Conservation (phyloP, 2,113 vertebrate genomes). For the Lucifuga dentata region DNA sequence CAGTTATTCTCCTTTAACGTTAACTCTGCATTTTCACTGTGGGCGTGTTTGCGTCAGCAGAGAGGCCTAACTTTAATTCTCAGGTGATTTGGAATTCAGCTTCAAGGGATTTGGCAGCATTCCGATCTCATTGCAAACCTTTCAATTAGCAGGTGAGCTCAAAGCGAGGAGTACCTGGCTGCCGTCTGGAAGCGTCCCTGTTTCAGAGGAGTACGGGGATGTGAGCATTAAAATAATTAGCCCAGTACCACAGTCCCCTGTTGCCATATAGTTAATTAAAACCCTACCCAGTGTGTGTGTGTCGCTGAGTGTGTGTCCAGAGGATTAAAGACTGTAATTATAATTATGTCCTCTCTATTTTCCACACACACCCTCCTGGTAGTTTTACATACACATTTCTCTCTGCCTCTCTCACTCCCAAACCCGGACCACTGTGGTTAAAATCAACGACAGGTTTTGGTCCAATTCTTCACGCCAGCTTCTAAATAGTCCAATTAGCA, state of each 20-base stretch:
- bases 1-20: conserved; percentile 47
- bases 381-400: conserved; percentile 23
- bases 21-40: conserved; percentile 57
- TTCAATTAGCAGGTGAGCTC: conserved; percentile 63
- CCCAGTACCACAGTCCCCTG: conserved; percentile 71
- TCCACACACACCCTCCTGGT: conserved; percentile 38
- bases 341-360: conserved; percentile 54
- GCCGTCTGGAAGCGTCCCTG: conserved; percentile 22
- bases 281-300: conserved; percentile 56
- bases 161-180: conserved; percentile 43
- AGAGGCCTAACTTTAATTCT: conserved; percentile 51
- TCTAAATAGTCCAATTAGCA: conserved; percentile 17
- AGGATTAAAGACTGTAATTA: conserved; percentile 81
- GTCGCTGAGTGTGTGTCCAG: conserved; percentile 62
- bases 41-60: conserved; percentile 47
- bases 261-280: conserved; percentile 80
- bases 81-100: conserved; percentile 47
- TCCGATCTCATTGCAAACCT: conserved; percentile 41
- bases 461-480: conserved; percentile 9
- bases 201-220: conserved; percentile 46
- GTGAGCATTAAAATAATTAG: conserved; percentile 78
- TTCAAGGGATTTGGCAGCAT: conserved; percentile 50
- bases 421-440: conserved; percentile 18
- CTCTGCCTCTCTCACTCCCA: too few relatives aligned
- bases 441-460: not conserved